Conservation (phyloP, 1,140 invertebrate genomes). For the Atta cephalotes region DNA sequence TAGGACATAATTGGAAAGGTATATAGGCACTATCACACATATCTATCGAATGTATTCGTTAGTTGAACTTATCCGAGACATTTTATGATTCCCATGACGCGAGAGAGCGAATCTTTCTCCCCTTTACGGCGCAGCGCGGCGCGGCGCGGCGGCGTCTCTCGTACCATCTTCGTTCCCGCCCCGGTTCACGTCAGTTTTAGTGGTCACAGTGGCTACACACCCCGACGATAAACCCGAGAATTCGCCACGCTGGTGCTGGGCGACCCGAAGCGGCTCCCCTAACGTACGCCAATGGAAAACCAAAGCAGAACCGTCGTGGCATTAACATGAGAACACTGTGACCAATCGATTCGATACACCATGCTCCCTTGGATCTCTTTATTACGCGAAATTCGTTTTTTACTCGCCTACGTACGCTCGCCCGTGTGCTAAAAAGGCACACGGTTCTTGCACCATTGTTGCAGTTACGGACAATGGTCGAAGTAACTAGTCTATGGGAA, state of each 20-base stretch:
- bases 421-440: not conserved
- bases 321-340: constrained; percentile 84
- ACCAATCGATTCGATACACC: constrained; percentile 81
- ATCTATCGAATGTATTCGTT: constrained; percentile 15
- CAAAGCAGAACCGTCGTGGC: constrained; percentile 80
- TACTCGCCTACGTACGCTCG: constrained; percentile 46
- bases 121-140: not conserved
- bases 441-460: constrained; percentile 27
- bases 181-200: constrained; percentile 78
- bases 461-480: constrained; percentile 19
- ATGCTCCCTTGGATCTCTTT: constrained; percentile 80
- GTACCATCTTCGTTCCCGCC: constrained; percentile 46
- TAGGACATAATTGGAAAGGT: constrained; percentile 17
- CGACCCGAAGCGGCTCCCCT: constrained; percentile 63
- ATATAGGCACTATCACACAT: not conserved
- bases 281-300: constrained; percentile 67
- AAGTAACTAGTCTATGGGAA: constrained; percentile 16
- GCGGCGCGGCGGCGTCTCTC: not conserved
- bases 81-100: constrained; percentile 82
- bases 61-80: constrained; percentile 61
- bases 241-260: constrained; percentile 81
- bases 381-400: constrained; percentile 76
- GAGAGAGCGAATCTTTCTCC: constrained; percentile 64
- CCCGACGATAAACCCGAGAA: constrained; percentile 83
- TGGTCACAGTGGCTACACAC: constrained; percentile 84